Conservation (phyloP, 1,140 invertebrate species). For the Halotydeus destructor region DNA sequence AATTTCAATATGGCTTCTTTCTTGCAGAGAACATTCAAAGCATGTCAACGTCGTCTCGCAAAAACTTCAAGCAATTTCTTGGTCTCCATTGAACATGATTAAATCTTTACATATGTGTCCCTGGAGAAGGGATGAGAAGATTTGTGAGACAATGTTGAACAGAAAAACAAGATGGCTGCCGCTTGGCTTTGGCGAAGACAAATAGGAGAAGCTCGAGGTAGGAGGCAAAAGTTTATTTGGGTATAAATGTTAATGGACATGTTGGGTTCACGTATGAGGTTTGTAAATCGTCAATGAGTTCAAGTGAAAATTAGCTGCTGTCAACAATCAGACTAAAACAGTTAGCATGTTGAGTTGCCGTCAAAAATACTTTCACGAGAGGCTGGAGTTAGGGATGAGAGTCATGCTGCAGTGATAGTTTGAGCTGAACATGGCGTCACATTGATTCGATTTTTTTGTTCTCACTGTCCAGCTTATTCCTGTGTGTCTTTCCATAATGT, state of each 20-base stretch:
- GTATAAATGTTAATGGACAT: no score
- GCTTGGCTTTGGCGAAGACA: neutral
- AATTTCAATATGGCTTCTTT: no score
- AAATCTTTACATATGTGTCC: slow-evolving; percentile 7
- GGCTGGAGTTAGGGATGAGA: no score
- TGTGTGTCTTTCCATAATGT: neutral
- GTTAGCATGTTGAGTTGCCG: no score
- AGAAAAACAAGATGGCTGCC: no score
- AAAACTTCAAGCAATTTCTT: slow-evolving; percentile 13
- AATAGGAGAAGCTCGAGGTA: neutral
- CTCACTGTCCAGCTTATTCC: neutral
- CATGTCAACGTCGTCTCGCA: slow-evolving; percentile 14
- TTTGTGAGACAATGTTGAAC: neutral
- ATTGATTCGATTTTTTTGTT: neutral
- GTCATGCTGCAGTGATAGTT: no score
- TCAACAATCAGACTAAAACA: no score
- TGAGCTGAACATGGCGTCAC: no score
- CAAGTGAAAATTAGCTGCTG: no score
- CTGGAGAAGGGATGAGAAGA: neutral
- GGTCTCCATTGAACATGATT: slow-evolving; percentile 14
- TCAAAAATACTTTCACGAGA: no score
- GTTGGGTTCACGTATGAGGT: no score
- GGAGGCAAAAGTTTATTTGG: neutral
- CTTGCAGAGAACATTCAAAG: slow-evolving; percentile 8
- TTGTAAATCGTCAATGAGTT: no score